Conservation (phyloP, 2,113 vertebrate genomes). For the Leuciscus idus region DNA sequence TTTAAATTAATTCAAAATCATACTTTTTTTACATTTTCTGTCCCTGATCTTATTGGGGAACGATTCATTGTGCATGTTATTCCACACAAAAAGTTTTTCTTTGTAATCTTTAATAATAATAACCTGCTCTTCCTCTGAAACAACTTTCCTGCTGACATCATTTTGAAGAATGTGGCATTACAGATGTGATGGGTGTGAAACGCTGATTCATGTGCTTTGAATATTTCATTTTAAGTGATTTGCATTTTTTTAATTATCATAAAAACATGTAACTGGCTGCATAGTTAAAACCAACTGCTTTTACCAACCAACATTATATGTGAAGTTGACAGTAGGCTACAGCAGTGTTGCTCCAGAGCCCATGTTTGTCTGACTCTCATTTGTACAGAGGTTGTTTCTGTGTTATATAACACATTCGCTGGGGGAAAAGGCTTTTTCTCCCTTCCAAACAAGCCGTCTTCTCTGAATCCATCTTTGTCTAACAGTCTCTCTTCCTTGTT, state of each 20-base stretch:
- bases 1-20: not conserved
- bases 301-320: not conserved
- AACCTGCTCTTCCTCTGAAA: not conserved
- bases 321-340: not conserved
- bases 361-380: not conserved
- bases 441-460: not conserved
- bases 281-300: not conserved
- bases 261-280: not conserved
- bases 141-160: not conserved
- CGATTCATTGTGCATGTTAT: not conserved
- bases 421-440: not conserved
- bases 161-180: not conserved
- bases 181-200: not conserved
- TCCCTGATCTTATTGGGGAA: not conserved
- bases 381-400: not conserved
- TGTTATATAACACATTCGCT: constrained; percentile 28
- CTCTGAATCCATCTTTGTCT: not conserved
- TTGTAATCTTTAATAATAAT: too few relatives aligned
- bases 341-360: not conserved
- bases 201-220: not conserved
- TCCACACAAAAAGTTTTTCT: not conserved
- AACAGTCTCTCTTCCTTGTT: not conserved
- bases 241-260: not conserved
- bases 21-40: not conserved
- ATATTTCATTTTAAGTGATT: not conserved